Evolutionary conservation across 2,888 invertebrate species (phyloP).

Genomic region (Rhagonycha fulva): DNA sequence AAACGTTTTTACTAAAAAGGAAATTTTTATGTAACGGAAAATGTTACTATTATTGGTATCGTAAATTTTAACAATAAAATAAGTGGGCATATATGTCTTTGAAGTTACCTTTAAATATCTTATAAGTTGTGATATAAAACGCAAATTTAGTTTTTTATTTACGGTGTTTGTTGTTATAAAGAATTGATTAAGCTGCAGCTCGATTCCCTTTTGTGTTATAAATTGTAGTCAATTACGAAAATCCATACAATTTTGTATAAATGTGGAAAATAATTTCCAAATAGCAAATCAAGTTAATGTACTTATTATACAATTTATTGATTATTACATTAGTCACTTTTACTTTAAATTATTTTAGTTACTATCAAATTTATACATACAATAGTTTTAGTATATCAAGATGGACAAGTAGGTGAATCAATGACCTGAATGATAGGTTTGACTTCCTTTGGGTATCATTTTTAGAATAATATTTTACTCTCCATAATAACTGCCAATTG

Average conservation of each 20-base stretch:
- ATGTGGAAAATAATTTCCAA: background rate
- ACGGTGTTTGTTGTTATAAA: background rate
- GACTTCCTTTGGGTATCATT: too few species aligned
- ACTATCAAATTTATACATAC: background rate
- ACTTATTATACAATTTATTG: background rate
- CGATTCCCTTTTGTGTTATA: background rate
- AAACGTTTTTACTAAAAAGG: constrained; percentile 1
- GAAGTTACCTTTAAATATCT: background rate
- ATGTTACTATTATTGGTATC: background rate
- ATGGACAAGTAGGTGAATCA: background rate
- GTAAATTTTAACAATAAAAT: background rate
- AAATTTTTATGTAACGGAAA: background rate
- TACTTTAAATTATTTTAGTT: background rate
- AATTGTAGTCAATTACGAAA: background rate
- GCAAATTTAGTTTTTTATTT: background rate
- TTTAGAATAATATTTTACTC: too few species aligned
- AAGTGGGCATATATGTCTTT: background rate
- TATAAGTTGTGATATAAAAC: background rate
- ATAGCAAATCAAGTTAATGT: background rate
- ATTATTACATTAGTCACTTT: background rate
- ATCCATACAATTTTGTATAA: background rate
- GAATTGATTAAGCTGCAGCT: background rate
- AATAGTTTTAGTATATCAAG: background rate
- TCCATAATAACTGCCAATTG: too few species aligned
- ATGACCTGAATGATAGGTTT: too few species aligned